phyloP scores from a whole-genome alignment of 2,888 invertebrate species.

The Unio delphinus region DNA sequence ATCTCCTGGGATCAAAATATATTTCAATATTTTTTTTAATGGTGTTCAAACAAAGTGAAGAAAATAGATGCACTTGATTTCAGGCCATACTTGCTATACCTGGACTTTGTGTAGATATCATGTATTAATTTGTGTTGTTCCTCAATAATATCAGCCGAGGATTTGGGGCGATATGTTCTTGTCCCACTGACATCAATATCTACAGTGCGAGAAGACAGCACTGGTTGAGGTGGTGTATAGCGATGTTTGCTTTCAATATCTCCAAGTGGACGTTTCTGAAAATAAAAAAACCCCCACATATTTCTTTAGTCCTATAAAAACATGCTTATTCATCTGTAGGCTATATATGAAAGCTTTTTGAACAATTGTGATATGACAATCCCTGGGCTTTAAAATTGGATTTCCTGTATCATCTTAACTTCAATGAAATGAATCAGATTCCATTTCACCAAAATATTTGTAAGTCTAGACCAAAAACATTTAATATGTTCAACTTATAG shows the following conservation, averaged over 20 bases:
- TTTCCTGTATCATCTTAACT: too few relatives aligned
- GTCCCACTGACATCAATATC: slow-evolving; percentile 62
- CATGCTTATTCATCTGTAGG: too few relatives aligned
- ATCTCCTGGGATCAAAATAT: neutral
- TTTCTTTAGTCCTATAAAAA: too few relatives aligned
- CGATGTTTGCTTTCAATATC: slow-evolving; percentile 53
- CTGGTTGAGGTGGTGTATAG: slow-evolving; percentile 59
- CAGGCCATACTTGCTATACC: slow-evolving; percentile 23
- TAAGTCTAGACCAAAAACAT: too few relatives aligned
- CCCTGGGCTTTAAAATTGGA: too few relatives aligned
- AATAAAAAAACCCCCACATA: slow-evolving; percentile 5
- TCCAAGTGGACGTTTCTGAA: slow-evolving; percentile 63
- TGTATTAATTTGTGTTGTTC: slow-evolving; percentile 64
- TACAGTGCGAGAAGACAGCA: slow-evolving; percentile 60
- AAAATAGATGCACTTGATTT: too few relatives aligned
- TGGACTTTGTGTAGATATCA: slow-evolving; percentile 48
- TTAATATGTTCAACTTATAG: too few relatives aligned
- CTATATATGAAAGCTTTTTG: too few relatives aligned
- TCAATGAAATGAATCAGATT: too few relatives aligned
- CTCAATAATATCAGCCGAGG: slow-evolving; percentile 58
- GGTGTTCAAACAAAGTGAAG: too few relatives aligned
- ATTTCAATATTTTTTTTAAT: neutral
- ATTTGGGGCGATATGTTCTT: slow-evolving; percentile 61
- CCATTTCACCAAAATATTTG: too few relatives aligned
- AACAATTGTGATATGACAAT: too few relatives aligned